These are phyloP conservation scores for Solen grandis DNA, from an alignment of 1,140 invertebrate genomes.

Conservation along the genomic window DNA sequence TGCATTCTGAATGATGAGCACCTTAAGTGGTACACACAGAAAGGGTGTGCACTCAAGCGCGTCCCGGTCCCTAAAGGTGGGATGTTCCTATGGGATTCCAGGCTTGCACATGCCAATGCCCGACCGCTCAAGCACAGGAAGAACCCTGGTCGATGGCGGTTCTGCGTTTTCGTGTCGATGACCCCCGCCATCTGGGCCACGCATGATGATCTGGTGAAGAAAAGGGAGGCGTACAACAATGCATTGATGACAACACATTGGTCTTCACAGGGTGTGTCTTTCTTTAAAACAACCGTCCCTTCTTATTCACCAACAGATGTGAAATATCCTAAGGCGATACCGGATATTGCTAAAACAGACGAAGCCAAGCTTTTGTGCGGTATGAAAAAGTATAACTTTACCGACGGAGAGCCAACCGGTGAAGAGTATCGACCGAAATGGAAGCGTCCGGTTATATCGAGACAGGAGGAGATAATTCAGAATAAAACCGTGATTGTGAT, in stretches of 20 bases:
- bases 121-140: constrained; percentile 52
- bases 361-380: constrained; percentile 61
- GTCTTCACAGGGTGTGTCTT: constrained; percentile 65
- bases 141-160: constrained; percentile 70
- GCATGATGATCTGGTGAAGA: constrained; percentile 57
- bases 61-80: constrained; percentile 65
- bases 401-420: constrained; percentile 60
- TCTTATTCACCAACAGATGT: constrained; percentile 38
- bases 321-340: constrained; percentile 41
- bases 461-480: no score
- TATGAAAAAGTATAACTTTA: constrained; percentile 57
- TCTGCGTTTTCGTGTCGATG: constrained; percentile 73
- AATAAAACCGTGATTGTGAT: no score
- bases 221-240: constrained; percentile 62
- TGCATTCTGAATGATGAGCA: constrained; percentile 42
- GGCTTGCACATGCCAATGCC: constrained; percentile 62
- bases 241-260: constrained; percentile 70
- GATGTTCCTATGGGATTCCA: constrained; percentile 66
- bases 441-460: no score
- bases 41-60: constrained; percentile 49
- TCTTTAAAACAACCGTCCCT: constrained; percentile 52
- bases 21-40: constrained; percentile 47
- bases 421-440: constrained; percentile 56
- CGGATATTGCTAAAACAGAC: constrained; percentile 50
- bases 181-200: constrained; percentile 69